Percentiles rank a stretch among this genome's conserved stretches.
phyloP scores from a whole-genome alignment of 2,888 invertebrate species.

The Idaea dimidiata region DNA sequence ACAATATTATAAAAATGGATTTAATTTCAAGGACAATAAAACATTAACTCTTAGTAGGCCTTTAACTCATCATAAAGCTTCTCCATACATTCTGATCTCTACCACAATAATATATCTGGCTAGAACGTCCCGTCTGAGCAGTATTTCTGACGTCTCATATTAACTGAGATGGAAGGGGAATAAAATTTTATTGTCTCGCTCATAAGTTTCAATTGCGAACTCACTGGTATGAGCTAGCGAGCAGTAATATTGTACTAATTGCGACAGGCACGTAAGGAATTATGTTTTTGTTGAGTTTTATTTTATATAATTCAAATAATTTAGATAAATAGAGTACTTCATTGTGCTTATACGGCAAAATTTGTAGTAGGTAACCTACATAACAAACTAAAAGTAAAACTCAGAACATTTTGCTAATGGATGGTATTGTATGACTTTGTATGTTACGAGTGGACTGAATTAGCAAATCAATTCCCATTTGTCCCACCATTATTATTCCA shows the following conservation, averaged over 20 bases:
- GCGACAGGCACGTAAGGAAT: neutral
- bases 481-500: too few species aligned
- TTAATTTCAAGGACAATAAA: neutral
- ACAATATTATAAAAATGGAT: too few species aligned
- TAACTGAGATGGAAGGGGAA: neutral
- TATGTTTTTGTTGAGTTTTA: neutral
- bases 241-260: constrained; percentile 8
- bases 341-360: too few species aligned
- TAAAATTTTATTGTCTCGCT: constrained; percentile 6
- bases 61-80: neutral
- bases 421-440: too few species aligned
- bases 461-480: too few species aligned
- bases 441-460: too few species aligned
- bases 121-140: neutral
- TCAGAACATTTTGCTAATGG: too few species aligned
- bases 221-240: neutral
- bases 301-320: neutral
- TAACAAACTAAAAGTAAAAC: too few species aligned
- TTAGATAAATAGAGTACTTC: neutral
- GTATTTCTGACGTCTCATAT: neutral
- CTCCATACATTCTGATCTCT: neutral
- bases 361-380: too few species aligned
- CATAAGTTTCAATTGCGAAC: neutral
- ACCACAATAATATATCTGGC: neutral
- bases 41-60: neutral